phyloP scores from a whole-genome alignment of 1,140 invertebrate species.

The Eufriesea mexicana region DNA sequence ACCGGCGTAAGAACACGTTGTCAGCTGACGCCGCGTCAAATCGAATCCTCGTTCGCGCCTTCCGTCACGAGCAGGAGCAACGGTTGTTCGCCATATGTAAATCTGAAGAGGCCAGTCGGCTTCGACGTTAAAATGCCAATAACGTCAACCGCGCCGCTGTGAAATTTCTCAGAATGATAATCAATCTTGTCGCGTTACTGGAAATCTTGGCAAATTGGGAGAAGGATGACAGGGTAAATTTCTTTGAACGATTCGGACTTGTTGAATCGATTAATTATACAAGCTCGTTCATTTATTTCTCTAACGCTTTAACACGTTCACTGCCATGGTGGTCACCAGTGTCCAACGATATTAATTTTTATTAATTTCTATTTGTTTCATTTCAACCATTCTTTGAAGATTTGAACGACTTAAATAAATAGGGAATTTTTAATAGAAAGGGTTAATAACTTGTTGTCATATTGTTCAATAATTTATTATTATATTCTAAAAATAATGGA shows the following conservation, averaged over 20 bases:
- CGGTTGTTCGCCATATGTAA: conserved; percentile 3
- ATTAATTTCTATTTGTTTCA: too few relatives aligned
- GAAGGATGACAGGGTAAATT: background rate
- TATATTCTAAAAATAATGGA: too few relatives aligned
- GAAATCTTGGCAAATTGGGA: background rate
- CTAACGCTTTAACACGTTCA: too few relatives aligned
- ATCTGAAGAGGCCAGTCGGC: background rate
- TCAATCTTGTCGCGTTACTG: background rate
- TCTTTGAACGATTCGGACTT: background rate
- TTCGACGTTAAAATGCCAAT: background rate
- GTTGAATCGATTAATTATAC: too few relatives aligned
- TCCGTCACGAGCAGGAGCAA: background rate
- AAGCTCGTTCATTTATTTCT: too few relatives aligned
- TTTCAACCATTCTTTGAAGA: too few relatives aligned
- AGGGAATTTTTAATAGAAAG: too few relatives aligned
- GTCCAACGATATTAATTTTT: too few relatives aligned
- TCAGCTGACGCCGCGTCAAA: conserved; percentile 9
- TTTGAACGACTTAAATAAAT: too few relatives aligned
- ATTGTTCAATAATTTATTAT: too few relatives aligned
- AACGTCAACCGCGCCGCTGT: background rate
- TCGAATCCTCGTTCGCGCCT: background rate
- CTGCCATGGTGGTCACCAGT: too few relatives aligned
- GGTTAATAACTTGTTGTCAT: too few relatives aligned
- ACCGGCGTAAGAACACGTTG: background rate
- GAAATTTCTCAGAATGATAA: background rate